Evolutionary conservation across 2,797 vertebrate species (phyloP), one percentile per base, ranked within the genome.

Genomic region (Gallinago stenura): DNA sequence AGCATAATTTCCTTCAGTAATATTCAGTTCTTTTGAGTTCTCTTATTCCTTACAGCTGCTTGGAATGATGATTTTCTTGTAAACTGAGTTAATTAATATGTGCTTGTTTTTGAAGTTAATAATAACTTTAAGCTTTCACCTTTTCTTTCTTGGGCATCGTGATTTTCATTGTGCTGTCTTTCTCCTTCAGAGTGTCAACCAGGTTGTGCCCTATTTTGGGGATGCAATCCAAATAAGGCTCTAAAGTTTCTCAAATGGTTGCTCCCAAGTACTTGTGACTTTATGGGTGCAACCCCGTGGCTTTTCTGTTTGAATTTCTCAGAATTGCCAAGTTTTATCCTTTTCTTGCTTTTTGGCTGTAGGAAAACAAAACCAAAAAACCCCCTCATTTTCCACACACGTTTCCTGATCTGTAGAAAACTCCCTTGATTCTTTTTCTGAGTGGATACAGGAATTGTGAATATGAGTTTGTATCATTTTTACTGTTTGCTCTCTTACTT

Each of bases 351-450:
- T 86, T 85, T 62, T 35, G 48, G 10, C n/a, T 65, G 16, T 33
- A 60, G 6, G 19, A 69, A 70, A 60, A 57, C 10, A 19, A 7
- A 33, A 15, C 8, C 4, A 30, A 37, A 17, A 17, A 15, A 45
- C 33, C 7, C 8, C 7, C 14, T 50, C 0, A 0, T 41, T 13
- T 48, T 83, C 13, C 37, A 13, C 31, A 9, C 12, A 21, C 25
- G 24, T 70, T 82, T 87, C 71, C 54, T 62, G 28, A 31, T 64
- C 56, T 53, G 16, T 58, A 39, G 19, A 66, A 87, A 93, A 39
- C n/a, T 1, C 3, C 39, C 13, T 53, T 5, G 41, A 1, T 66
- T 57, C 18, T 58, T 65, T 65, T 26, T 83, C 25, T 12, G 39
- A 66, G 25, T 37, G 39, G 79, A 41, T 76, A 10, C 3, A 37